Percentiles rank a stretch among this genome's conserved stretches.
These are phyloP conservation scores for Dendronephthya gigantea DNA, from an alignment of 64 coral and sea anemone species.

Conservation along the genomic window DNA sequence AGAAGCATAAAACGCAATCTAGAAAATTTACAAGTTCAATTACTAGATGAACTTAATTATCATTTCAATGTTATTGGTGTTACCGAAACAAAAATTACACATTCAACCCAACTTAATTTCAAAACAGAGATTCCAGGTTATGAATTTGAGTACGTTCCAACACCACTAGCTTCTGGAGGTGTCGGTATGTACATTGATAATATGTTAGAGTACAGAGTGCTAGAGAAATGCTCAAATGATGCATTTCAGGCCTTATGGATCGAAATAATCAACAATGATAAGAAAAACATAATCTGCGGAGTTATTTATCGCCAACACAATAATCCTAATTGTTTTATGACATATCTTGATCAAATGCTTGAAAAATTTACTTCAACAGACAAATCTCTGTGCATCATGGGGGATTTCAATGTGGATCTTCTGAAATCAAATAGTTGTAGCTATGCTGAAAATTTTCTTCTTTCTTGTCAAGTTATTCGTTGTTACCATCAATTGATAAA, in stretches of 20 bases:
- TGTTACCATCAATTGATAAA: conserved; percentile 36
- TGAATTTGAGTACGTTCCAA: conserved; percentile 34
- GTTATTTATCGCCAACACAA: conserved; percentile 20
- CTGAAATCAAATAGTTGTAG: conserved; percentile 19
- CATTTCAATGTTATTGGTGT: conserved; percentile 12
- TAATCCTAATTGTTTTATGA: conserved; percentile 13
- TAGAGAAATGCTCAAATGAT: background rate
- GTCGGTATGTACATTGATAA: conserved; percentile 8
- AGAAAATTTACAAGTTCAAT: conserved; percentile 11
- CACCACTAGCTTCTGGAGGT: conserved; percentile 24
- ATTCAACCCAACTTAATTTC: background rate
- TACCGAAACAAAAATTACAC: conserved; percentile 17
- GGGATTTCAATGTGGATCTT: conserved; percentile 35
- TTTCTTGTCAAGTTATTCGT: conserved; percentile 25
- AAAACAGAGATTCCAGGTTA: conserved; percentile 20
- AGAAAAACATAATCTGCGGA: background rate
- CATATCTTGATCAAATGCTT: conserved; percentile 11
- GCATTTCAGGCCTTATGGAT: background rate
- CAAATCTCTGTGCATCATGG: conserved; percentile 14
- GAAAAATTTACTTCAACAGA: background rate
- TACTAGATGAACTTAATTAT: conserved; percentile 12
- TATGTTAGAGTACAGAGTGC: background rate
- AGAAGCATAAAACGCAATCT: background rate
- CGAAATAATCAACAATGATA: background rate
- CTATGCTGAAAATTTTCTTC: conserved; percentile 18